Base-by-base conservation (phyloP, 1,140 invertebrate genomes). In the Chrysomallon squamiferum region DNA sequence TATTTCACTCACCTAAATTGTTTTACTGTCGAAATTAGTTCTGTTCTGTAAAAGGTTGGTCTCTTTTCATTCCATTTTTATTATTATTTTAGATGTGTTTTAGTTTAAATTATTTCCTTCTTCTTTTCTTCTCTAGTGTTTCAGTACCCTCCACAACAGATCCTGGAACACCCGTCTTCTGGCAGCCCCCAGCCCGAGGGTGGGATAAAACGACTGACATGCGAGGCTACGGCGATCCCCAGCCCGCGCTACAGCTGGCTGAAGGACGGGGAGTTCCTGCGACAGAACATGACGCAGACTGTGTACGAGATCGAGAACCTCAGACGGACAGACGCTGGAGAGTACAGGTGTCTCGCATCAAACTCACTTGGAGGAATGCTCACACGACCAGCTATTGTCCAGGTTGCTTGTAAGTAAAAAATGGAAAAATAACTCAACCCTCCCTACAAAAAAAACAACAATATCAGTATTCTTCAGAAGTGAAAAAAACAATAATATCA, bases 291-390 rank as follows among this genome's bases (percentile, higher is more conserved):
- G 29, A 72, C 68, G 13, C 92, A 93, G 78, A 88, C 91, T 74
- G 93, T 92, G 82, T 92, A 92, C 83, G 91, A 92, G 79, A 94
- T 96, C 65, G 88, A 90, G 67, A 92, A 90, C 73, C 91, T 93
- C 1, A 89, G 89, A 61, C 87, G 90, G 33, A 88, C 91, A 61
- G 93, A 96, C 85, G 91, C 92, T 33, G 95, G 95, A 18, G 90
- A 91, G 38, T 97, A 97, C 85, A 92, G 95, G 79, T 97, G 95
- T 86, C 90, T 95, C 54, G 95, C 95, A 11, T 90, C 90, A 64
- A 97, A 96, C 85, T 90, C 92, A 71, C 93, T 93, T 52, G 95
- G 95, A 47, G 92, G 94, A 52, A 93, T 97, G 81, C 90, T 95
- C 79, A 95, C 94, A 82, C 92, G 95, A 78, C 92, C 93, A 84